Evolutionary conservation across 2,888 invertebrate species (phyloP), one percentile per base, ranked within the genome.

Genomic region (Pachliopta kotzebuea): DNA sequence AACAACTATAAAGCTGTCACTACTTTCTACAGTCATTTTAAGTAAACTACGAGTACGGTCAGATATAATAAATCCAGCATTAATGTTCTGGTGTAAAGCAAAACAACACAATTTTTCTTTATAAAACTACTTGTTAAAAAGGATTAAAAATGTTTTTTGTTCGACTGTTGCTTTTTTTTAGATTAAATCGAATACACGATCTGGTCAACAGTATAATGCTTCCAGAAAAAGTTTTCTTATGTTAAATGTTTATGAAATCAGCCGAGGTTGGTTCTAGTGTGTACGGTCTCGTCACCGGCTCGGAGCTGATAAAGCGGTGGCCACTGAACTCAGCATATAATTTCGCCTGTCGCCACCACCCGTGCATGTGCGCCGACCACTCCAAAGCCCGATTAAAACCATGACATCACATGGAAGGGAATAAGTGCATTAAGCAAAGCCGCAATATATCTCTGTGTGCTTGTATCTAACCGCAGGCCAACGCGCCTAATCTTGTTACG

Each of bases 361-460:
- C 23, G 14, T 20, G 56, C 56, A 52, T 60, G 64, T 65, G 52
- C 29, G 45, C 56, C n/a, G 45, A 2, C 24, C 23, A 45, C 24
- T 31, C 45, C 14, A 42, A 54, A 60, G 64, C 56, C 64, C 60
- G 65, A 65, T 53, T 65, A 65, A 65, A 57, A 42, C 60, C 60
- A 24, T 65, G 65, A 65, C 65, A 65, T 65, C 65, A 65, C 60
- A 58, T 63, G 54, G 45, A 63, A 64, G 54, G 62, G 58, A 62
- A 58, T 65, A 65, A 62, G 62, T 65, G 65, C 62, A 65, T 65
- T 65, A 62, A 62, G 62, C 55, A 65, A 62, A 65, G 62, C 62
- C 65, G 58, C 53, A 58, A 62, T 58, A 65, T 58, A 53, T 56
- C 52, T 53, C 56, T 58, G 57, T 61, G 54, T 6, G 26, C 57